These are phyloP conservation scores for Rhagologus leucostigma DNA, from an alignment of 2,113 vertebrate genomes.

Conservation along the genomic window DNA sequence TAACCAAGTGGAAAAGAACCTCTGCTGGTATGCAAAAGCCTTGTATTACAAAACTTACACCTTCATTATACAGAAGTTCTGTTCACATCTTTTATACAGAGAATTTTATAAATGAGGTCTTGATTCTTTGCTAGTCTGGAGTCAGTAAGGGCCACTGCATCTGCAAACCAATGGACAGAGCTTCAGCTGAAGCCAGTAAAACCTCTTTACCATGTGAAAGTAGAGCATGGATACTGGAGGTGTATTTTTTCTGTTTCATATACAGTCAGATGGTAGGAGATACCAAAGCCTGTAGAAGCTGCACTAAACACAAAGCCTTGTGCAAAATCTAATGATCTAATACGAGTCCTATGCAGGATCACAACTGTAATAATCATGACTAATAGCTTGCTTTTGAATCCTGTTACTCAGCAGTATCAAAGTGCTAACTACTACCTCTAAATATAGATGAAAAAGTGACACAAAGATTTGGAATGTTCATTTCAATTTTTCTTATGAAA, in stretches of 20 bases:
- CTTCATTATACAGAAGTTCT: not conserved
- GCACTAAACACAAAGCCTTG: not conserved
- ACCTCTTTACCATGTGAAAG: not conserved
- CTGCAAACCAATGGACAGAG: not conserved
- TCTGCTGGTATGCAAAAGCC: not conserved
- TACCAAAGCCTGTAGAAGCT: not conserved
- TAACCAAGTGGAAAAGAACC: not conserved
- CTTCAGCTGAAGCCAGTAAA: not conserved
- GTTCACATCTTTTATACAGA: not conserved
- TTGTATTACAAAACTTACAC: not conserved
- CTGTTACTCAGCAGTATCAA: not conserved
- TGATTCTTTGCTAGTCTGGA: not conserved
- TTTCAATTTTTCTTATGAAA: not conserved
- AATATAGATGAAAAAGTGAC: not conserved
- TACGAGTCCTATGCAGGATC: not conserved
- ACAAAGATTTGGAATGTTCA: not conserved
- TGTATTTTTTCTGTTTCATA: not conserved
- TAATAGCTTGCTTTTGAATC: not conserved
- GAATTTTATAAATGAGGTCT: not conserved
- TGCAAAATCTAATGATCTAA: not conserved
- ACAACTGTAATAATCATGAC: not conserved
- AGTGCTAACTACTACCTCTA: not conserved
- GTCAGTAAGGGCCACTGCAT: not conserved
- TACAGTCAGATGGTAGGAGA: not conserved
- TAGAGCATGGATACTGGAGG: not conserved